Base-by-base conservation (phyloP, 1,140 invertebrate species). In the Psix sp. region DNA sequence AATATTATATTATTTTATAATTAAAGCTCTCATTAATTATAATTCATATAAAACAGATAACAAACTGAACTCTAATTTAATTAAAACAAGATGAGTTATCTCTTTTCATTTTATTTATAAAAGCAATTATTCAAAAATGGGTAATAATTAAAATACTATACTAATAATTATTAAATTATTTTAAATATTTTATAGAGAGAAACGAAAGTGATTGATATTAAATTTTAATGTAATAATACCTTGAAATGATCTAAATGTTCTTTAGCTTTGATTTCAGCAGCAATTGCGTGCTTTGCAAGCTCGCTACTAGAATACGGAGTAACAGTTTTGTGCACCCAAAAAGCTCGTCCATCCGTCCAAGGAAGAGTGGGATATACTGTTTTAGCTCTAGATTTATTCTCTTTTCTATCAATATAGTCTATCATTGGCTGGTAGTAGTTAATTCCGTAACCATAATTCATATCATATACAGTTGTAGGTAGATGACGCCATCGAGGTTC, bases 361-460 rank as follows among this genome's bases (percentile, higher is more conserved):
- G 93, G 93, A 52, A 94, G 85, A 54, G 45, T 43, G 17, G 76
- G 76, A 57, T 72, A 75, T 80, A 92, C 90, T 31, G 92, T 86
- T 67, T 77, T 81, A 17, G 74, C 14, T 65, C 33, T 57, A 38
- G 7, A 46, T 49, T 20, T 74, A 54, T 73, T 80, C 26, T 87
- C 82, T 76, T 89, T 89, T 7, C 78, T 79, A 74, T 93, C 91
- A 51, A 95, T 90, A 75, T 94, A 94, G 78, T 94, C 93, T 59
- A 95, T 91, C 93, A 94, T 94, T 7, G 93, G 93, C 78, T 94
- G 92, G 82, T 94, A 94, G 81, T 90, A 94, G 79, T 94, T 93
- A 43, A 94, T 93, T 3, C 92, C 93, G 70, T 91, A 93, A 24
- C 91, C 91, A 84, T 95, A 95, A 85, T 94, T 95, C 79, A 92